A percentile compares a stretch with the other conserved stretches of the same genome.
These are phyloP conservation scores for Xanthorhoe spadicearia DNA, from an alignment of 2,888 invertebrate species.

Conservation along the genomic window DNA sequence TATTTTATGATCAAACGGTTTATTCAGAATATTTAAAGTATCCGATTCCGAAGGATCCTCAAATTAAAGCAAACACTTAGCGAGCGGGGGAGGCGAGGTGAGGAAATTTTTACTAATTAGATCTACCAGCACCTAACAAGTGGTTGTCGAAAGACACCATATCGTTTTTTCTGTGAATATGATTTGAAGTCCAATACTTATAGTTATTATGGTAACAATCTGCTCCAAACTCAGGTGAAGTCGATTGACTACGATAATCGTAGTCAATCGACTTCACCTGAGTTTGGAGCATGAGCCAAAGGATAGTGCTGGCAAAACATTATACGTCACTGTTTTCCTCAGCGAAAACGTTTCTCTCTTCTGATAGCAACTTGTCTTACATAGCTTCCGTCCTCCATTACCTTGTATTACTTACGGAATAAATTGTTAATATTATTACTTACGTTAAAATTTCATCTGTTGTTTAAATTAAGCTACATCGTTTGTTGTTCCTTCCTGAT, in stretches of 20 bases:
- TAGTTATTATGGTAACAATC: too few species aligned
- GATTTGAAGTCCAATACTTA: too few species aligned
- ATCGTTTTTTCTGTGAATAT: background rate
- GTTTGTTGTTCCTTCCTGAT: slow-evolving; percentile 28
- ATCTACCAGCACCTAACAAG: slow-evolving; percentile 35
- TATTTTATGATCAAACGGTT: slow-evolving; percentile 4
- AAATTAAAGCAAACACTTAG: slow-evolving; percentile 47
- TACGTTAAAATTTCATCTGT: slow-evolving; percentile 34
- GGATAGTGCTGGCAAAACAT: too few species aligned
- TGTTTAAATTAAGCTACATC: slow-evolving; percentile 26
- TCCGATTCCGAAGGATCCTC: slow-evolving; percentile 35
- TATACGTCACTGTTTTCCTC: background rate
- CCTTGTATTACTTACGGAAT: slow-evolving; percentile 38
- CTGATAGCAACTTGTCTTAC: slow-evolving; percentile 13
- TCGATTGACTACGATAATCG: too few species aligned
- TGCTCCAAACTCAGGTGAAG: too few species aligned
- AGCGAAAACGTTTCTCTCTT: background rate
- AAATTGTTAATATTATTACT: slow-evolving; percentile 37
- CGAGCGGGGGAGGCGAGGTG: slow-evolving; percentile 34
- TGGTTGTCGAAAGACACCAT: background rate
- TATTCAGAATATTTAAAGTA: slow-evolving; percentile 40
- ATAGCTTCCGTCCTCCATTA: slow-evolving; percentile 40
- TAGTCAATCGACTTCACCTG: too few species aligned
- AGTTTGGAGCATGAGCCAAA: too few species aligned
- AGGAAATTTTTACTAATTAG: slow-evolving; percentile 46